Base-by-base conservation (phyloP, 2,113 vertebrate species). In the Piaya cayana region DNA sequence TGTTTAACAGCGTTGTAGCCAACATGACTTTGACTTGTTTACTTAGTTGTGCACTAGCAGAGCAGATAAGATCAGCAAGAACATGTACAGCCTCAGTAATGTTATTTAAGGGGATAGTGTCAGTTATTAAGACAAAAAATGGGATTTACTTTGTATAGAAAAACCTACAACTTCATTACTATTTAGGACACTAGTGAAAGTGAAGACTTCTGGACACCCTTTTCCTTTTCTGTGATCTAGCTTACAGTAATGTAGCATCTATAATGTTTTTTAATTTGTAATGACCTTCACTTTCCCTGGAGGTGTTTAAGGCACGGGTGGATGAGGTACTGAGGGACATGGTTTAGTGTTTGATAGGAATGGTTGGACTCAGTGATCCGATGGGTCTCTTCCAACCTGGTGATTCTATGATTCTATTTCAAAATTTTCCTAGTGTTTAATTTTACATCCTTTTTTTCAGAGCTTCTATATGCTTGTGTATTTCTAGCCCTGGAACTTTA, bases 31-130 rank as follows among this genome's bases (percentile, higher is more conserved):
- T 82, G 85, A 71, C 76, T 97, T 97, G 95, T 97, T 97, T 97
- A 97, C 94, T 96, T 95, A 95, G 93, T 96, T 96, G 96, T 94
- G 94, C 94, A 67, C 93, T 93, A 94, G 82, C 80, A 91, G 47
- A 96, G 85, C 45, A 96, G 96, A 97, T 97, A 97, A 95, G 43
- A 97, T 96, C 95, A 92, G 91, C 70, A 90, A 86, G 90, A 96
- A 95, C 90, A 72, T 93, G 93, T 75, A 95, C 79, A 83, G 81
- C 82, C 91, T 88, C 90, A 82, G 34, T 87, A 92, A 87, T 82
- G 70, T 59, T 84, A 94, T 95, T 95, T 95, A 97, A 94, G 88
- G 92, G 52, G 56, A 82, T 92, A 86, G 78, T 59, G 74, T 90
- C 87, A 83, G 45, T 76, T 86, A 69, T 36, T 88, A 93, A 55